Base-by-base conservation (phyloP, 2,797 vertebrate genomes). In the Choloepus didactylus region DNA sequence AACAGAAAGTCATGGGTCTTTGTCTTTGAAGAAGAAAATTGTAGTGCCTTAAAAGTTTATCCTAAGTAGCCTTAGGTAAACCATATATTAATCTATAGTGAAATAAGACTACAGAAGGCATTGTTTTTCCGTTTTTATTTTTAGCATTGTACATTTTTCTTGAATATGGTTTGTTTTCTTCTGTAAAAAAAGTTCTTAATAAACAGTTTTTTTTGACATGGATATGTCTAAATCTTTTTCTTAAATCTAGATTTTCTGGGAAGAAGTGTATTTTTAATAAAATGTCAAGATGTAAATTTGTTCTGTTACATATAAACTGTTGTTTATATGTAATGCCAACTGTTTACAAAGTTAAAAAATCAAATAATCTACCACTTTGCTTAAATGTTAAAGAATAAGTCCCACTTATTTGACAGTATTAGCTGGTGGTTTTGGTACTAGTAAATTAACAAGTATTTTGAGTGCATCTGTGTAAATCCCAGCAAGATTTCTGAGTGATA, bases 321-420 rank as follows among this genome's bases (percentile, higher is more conserved):
- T 79, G 16, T 35, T 87, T 54, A 19, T 54, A 54, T 29, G 38
- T 87, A 77, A 60, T 94, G n/a, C 54, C 41, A 89, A 84, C 38
- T 90, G 12, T 72, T 76, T 84, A 86, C 31, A 73, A 76, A 70
- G 25, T 88, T 93, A 64, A 56, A 64, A 91, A 77, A 75, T 66
- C 14, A 84, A 41, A 27, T 62, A 41, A 93, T 62, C 29, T 41
- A 44, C 18, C 23, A 82, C 29, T 93, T 75, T 38, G 10, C 81
- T 91, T 77, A 80, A 89, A 46, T 91, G 14, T 82, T 93, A 56
- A 82, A 59, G 89, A 96, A 81, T 77, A 35, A 35, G 6, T 93
- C 83, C 90, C 19, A 14, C 49, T 92, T 93, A 60, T 16, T 72
- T 86, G 41, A 75, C 14, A 59, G 21, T 27, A 14, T 54, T 69